Percentiles rank a stretch among this genome's conserved stretches.
These are phyloP conservation scores for Myoxocephalus aenaeus DNA, from an alignment of 2,797 vertebrate species.

Conservation along the genomic window DNA sequence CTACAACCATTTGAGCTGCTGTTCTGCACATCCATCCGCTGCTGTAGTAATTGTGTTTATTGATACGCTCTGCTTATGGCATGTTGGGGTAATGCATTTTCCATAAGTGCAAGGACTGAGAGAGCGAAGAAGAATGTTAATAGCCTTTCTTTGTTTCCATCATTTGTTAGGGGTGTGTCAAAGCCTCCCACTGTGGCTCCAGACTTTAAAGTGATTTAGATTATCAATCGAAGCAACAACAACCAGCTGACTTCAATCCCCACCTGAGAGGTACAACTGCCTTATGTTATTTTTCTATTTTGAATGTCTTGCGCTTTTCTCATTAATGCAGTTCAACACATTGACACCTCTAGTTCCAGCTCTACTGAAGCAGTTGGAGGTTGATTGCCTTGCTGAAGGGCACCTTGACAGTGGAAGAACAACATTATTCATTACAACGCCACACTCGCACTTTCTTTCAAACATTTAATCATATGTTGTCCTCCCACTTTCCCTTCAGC, in stretches of 20 bases:
- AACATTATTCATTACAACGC: conserved; percentile 46
- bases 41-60: conserved; percentile 73
- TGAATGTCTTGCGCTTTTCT: conserved; percentile 16
- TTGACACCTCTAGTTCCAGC: background rate
- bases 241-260: conserved; percentile 26
- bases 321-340: background rate
- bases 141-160: conserved; percentile 46
- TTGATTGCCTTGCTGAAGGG: conserved; percentile 61
- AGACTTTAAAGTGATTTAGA: conserved; percentile 46
- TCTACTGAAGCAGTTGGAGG: conserved; percentile 23
- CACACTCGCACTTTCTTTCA: conserved; percentile 41
- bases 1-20: conserved; percentile 50
- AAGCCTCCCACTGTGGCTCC: conserved; percentile 31
- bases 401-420: conserved; percentile 61
- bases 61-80: conserved; percentile 66
- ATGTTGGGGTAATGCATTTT: conserved; percentile 61
- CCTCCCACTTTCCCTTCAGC: conserved; percentile 50
- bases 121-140: conserved; percentile 48
- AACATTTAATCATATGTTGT: conserved; percentile 62
- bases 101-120: conserved; percentile 42
- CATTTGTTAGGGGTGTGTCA: conserved; percentile 45
- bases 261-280: conserved; percentile 17
- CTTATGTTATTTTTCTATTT: conserved; percentile 1
- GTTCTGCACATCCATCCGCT: conserved; percentile 45
- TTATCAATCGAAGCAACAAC: conserved; percentile 13